phyloP scores from a whole-genome alignment of 2,888 invertebrate genomes.

The Hirtodrosophila duncani region DNA sequence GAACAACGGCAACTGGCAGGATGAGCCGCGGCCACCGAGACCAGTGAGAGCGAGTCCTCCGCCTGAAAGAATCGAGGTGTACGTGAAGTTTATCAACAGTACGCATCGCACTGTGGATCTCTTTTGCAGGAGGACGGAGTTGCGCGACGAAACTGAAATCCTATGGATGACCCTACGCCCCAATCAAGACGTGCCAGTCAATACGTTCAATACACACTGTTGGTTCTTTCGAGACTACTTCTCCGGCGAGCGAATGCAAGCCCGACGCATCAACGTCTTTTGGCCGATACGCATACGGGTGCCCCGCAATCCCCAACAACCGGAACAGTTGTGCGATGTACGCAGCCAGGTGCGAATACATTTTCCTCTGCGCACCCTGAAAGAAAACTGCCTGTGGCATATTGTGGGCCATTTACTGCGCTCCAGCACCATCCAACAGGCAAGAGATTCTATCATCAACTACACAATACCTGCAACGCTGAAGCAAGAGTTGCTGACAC shows the following conservation, averaged over 20 bases:
- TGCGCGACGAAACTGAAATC: slow-evolving; percentile 84
- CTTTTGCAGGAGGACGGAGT: too few species aligned
- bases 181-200: slow-evolving; percentile 79
- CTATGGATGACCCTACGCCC: slow-evolving; percentile 82
- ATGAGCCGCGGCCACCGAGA: too few species aligned
- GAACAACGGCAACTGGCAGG: too few species aligned
- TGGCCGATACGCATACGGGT: slow-evolving; percentile 76
- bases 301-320: slow-evolving; percentile 55
- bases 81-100: slow-evolving; percentile 82
- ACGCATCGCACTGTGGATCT: slow-evolving; percentile 79
- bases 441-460: slow-evolving; percentile 10
- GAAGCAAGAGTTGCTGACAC: slow-evolving; percentile 53
- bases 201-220: slow-evolving; percentile 89
- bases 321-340: slow-evolving; percentile 48
- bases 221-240: slow-evolving; percentile 89
- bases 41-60: too few species aligned
- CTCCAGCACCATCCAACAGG: slow-evolving; percentile 24
- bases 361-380: slow-evolving; percentile 70
- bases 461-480: slow-evolving; percentile 59
- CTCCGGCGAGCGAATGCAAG: slow-evolving; percentile 83
- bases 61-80: too few species aligned
- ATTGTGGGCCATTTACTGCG: slow-evolving; percentile 41
- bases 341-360: slow-evolving; percentile 61
- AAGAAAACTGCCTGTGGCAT: slow-evolving; percentile 70
- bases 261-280: slow-evolving; percentile 80